Conservation (phyloP, 2,797 vertebrate species). For the Poeciliopsis presidionis region DNA sequence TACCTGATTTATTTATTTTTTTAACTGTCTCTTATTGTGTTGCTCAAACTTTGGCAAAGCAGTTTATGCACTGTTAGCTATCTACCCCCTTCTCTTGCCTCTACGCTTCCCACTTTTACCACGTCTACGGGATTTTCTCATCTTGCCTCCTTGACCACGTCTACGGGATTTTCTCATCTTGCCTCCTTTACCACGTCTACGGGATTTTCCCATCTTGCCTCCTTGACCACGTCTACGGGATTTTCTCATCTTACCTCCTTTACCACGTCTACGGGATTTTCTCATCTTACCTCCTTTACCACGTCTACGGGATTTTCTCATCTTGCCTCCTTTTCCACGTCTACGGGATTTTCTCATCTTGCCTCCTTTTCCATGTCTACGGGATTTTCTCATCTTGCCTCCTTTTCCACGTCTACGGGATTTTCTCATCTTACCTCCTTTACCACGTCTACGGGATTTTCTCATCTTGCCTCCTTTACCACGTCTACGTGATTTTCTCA, state of each 20-base stretch:
- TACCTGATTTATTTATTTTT: not conserved
- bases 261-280: not conserved
- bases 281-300: not conserved
- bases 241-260: not conserved
- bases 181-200: not conserved
- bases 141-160: not conserved
- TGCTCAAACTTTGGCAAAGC: not conserved
- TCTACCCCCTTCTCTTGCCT: not conserved
- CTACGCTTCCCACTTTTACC: not conserved
- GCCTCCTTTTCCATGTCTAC: not conserved
- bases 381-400: not conserved
- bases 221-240: not conserved
- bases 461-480: not conserved
- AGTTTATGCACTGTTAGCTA: not conserved
- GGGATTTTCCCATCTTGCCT: not conserved
- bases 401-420: not conserved
- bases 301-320: not conserved
- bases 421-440: not conserved
- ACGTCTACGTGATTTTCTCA: not conserved
- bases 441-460: not conserved
- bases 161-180: not conserved
- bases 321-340: not conserved
- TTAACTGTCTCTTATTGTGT: not conserved
- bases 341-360: not conserved
- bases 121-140: not conserved